Base-by-base conservation (phyloP, 1,140 invertebrate genomes). In the Neoseiulus cucumeris region DNA sequence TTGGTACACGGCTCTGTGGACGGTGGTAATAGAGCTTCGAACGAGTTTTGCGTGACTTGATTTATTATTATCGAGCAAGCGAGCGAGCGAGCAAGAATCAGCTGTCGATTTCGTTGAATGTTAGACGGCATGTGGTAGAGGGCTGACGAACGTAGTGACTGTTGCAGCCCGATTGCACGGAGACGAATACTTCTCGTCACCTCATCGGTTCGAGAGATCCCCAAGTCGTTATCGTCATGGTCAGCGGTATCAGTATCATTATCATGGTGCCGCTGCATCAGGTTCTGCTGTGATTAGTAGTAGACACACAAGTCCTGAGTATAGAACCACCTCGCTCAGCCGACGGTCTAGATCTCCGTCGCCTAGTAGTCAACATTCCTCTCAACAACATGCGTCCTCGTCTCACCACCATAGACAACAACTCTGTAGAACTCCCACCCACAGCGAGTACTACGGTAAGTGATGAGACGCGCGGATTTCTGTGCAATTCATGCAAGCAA, bases 171-270 rank as follows among this genome's bases (percentile, higher is more conserved):
- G 70, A 68, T 44, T 71, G 66, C 70, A 69, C 44, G 70, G 71
- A 51, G 71, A 72, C 47, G 71, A 71, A 18, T 72, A 69, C 65
- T 67, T 66, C 39, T 67, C 71, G 65, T 72, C 70, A 47, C 70
- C 72, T 30, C 33, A 70, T 28, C 68, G 71, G 25, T 41, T 64
- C 51, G 30, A 66, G 47, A 28, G 42, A 64, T 67, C 66, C 41
- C 18, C 66, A 29, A 17, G 55, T 68, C 45, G 42, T 33, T 67
- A 44, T 67, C 42, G 28, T 64, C 29, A 25, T 41, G 47, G 22
- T 22, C 22, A 30, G 30, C 68, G 29, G 22, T 33, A 64, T 20
- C 33, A 65, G 64, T 42, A 22, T 18, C 30, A 68, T 25, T 66
- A 42, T 17, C 65, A 39, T 39, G 33, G 33, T 39, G 33, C 33